Conservation (phyloP, 2,888 invertebrate species). For the Mechanitis messenoides region DNA sequence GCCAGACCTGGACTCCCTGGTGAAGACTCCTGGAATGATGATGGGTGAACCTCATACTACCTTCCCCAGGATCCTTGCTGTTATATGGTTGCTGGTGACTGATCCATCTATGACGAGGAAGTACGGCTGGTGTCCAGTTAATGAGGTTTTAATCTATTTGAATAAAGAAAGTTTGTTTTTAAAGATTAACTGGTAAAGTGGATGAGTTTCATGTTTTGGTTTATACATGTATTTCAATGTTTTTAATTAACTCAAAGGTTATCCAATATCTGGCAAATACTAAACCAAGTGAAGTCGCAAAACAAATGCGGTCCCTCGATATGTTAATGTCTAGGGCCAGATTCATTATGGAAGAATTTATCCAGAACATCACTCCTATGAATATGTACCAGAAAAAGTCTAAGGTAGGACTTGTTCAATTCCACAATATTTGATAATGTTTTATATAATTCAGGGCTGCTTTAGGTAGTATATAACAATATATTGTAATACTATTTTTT, state of each 20-base stretch:
- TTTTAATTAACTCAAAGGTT: conserved; percentile 36
- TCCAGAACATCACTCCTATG: conserved; percentile 57
- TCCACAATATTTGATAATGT: no score
- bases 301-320: conserved; percentile 48
- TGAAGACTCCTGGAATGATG: conserved; percentile 57
- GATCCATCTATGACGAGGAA: conserved; percentile 49
- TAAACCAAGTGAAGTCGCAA: conserved; percentile 45
- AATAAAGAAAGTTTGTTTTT: not conserved
- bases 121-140: conserved; percentile 58
- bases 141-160: conserved; percentile 38
- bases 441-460: no score
- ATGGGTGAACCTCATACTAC: conserved; percentile 59
- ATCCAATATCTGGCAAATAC: conserved; percentile 43
- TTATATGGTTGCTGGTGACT: conserved; percentile 56
- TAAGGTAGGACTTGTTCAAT: not conserved
- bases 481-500: no score
- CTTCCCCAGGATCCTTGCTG: conserved; percentile 55
- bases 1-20: conserved; percentile 54
- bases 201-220: no score
- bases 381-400: conserved; percentile 30
- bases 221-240: not conserved
- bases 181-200: not conserved
- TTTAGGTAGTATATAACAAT: no score
- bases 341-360: conserved; percentile 68
- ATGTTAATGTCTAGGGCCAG: conserved; percentile 51